Conservation (phyloP, 2,113 vertebrate genomes). For the Ageneiosus marmoratus region DNA sequence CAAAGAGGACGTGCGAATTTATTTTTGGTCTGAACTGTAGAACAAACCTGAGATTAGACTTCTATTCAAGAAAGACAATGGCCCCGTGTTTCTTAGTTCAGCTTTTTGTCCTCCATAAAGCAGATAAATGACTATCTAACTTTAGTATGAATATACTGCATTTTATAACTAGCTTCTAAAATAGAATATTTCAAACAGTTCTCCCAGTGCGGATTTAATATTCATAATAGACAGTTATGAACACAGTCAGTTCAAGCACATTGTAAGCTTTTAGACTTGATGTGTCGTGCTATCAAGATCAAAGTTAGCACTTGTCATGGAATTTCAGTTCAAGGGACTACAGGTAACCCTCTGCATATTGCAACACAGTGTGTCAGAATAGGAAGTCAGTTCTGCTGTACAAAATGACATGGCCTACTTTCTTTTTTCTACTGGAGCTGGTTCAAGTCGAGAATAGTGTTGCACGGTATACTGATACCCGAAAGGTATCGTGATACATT, state of each 20-base stretch:
- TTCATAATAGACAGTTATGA: neutral
- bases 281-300: slow-evolving; percentile 7
- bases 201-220: neutral
- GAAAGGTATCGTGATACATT: too few species aligned
- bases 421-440: neutral
- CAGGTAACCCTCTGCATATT: neutral
- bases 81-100: neutral
- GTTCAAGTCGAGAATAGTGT: neutral
- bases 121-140: too few species aligned
- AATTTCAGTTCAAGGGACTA: slow-evolving; percentile 10
- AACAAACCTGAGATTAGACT: slow-evolving; percentile 13
- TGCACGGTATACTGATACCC: too few species aligned
- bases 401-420: neutral
- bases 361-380: neutral
- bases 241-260: neutral
- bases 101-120: neutral
- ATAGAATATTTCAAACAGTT: neutral
- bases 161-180: neutral
- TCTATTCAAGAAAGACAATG: slow-evolving; percentile 15
- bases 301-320: neutral
- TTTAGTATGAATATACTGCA: neutral
- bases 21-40: slow-evolving; percentile 19
- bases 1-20: slow-evolving; percentile 37
- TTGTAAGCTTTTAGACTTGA: neutral
- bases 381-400: neutral